phyloP scores from a whole-genome alignment of 2,113 vertebrate species.

The Beaufortia kweichowensis region DNA sequence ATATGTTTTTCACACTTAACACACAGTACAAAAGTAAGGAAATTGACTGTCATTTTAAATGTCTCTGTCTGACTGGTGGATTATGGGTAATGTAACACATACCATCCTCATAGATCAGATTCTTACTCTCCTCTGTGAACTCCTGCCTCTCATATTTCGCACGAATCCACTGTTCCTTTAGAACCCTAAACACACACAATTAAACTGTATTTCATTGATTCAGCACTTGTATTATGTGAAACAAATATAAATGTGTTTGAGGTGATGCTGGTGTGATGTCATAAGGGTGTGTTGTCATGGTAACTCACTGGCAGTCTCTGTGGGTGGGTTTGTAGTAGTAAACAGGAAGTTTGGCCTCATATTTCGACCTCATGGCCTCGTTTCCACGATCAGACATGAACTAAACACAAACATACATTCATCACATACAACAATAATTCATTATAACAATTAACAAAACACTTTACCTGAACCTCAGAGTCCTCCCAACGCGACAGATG shows the following conservation, averaged over 20 bases:
- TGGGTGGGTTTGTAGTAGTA: slow-evolving; percentile 87
- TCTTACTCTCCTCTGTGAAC: slow-evolving; percentile 72
- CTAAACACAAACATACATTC: slow-evolving; percentile 65
- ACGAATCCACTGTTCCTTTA: slow-evolving; percentile 87
- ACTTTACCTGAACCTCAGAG: slow-evolving; percentile 72
- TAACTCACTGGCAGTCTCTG: slow-evolving; percentile 82
- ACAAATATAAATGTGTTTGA: too few species aligned
- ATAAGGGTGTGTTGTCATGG: slow-evolving; percentile 12
- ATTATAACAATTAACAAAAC: too few species aligned
- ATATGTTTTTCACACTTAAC: too few species aligned
- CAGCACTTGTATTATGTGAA: too few species aligned
- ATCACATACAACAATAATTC: too few species aligned
- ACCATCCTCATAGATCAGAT: slow-evolving; percentile 76
- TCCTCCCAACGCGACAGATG: slow-evolving; percentile 76
- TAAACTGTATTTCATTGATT: too few species aligned
- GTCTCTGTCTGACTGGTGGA: too few species aligned
- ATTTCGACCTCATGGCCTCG: slow-evolving; percentile 74
- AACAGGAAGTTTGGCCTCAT: slow-evolving; percentile 82
- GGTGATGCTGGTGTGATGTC: too few species aligned
- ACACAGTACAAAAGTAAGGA: too few species aligned
- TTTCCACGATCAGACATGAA: slow-evolving; percentile 84
- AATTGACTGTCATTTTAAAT: too few species aligned
- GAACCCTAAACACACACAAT: slow-evolving; percentile 68
- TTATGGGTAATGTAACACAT: too few species aligned
- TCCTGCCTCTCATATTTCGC: slow-evolving; percentile 89